These are phyloP conservation scores for Herminia tarsipennalis DNA, from an alignment of 2,888 invertebrate species.

Conservation along the genomic window DNA sequence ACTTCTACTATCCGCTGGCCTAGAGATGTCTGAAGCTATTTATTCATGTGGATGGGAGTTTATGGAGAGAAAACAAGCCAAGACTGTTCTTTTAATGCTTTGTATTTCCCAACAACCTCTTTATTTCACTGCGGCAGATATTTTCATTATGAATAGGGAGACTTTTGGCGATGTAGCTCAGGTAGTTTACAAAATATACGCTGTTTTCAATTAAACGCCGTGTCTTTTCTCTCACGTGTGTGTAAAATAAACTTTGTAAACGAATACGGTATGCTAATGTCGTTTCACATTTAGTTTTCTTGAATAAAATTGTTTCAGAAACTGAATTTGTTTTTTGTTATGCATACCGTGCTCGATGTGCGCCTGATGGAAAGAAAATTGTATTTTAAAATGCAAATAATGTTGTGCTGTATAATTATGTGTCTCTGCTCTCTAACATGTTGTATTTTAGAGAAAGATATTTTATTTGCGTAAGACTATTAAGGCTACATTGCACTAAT, in stretches of 20 bases:
- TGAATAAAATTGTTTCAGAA: slow-evolving; percentile 1
- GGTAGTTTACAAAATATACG: slow-evolving; percentile 67
- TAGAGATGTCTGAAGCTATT: slow-evolving; percentile 50
- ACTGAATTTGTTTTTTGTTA: slow-evolving; percentile 1
- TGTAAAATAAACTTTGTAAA: slow-evolving; percentile 6
- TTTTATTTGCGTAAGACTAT: neutral
- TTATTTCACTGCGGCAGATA: slow-evolving; percentile 58
- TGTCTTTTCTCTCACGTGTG: slow-evolving; percentile 2
- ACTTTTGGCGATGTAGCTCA: slow-evolving; percentile 64
- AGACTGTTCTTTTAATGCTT: slow-evolving; percentile 52
- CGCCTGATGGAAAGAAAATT: too few species aligned
- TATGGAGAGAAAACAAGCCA: slow-evolving; percentile 58
- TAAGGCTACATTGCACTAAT: neutral
- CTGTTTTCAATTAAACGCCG: slow-evolving; percentile 62
- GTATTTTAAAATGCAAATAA: too few species aligned
- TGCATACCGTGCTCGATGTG: too few species aligned
- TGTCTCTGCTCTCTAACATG: too few species aligned
- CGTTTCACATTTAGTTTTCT: neutral
- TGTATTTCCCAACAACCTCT: slow-evolving; percentile 55
- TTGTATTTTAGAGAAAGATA: too few species aligned
- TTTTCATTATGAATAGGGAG: slow-evolving; percentile 63
- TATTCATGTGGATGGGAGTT: slow-evolving; percentile 64
- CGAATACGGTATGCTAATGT: slow-evolving; percentile 4
- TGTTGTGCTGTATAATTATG: too few species aligned
- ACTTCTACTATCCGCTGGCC: slow-evolving; percentile 55